These are phyloP conservation scores for Herpailurus yagouaroundi DNA, from an alignment of 2,113 vertebrate species.

Conservation along the genomic window DNA sequence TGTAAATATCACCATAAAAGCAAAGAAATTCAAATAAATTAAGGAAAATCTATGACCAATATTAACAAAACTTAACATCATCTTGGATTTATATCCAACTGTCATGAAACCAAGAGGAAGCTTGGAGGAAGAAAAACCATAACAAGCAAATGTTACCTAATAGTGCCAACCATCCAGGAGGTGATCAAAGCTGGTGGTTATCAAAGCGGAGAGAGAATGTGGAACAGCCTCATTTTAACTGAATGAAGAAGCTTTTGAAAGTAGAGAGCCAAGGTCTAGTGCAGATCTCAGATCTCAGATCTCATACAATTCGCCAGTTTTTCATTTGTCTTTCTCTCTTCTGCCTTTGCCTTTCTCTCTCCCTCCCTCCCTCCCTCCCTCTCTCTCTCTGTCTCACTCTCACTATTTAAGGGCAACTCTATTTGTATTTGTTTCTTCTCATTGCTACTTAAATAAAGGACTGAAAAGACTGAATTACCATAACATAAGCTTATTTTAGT, in stretches of 20 bases:
- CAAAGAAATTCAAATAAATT: not conserved
- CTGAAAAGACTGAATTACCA: not conserved
- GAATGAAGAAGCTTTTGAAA: not conserved
- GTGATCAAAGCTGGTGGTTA: not conserved
- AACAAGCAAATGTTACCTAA: not conserved
- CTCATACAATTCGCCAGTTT: not conserved
- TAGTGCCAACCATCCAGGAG: not conserved
- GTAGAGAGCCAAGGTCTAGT: not conserved
- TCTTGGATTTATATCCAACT: not conserved
- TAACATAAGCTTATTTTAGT: not conserved
- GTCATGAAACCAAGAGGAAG: not conserved
- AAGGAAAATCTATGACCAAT: not conserved
- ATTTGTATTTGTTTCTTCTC: constrained; percentile 33
- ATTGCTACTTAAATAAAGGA: constrained; percentile 18
- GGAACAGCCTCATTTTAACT: not conserved
- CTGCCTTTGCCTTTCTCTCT: not conserved
- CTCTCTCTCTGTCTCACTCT: not conserved
- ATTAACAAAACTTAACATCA: not conserved
- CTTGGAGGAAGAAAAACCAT: not conserved
- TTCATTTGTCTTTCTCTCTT: not conserved
- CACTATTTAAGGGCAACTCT: not conserved
- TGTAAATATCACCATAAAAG: not conserved
- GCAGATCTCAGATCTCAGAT: not conserved
- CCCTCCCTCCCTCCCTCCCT: not conserved
- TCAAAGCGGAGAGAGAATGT: not conserved